Percentiles rank a stretch among this genome's conserved stretches.
phyloP scores from a whole-genome alignment of 2,888 invertebrate species.

The Diaperis boleti region DNA sequence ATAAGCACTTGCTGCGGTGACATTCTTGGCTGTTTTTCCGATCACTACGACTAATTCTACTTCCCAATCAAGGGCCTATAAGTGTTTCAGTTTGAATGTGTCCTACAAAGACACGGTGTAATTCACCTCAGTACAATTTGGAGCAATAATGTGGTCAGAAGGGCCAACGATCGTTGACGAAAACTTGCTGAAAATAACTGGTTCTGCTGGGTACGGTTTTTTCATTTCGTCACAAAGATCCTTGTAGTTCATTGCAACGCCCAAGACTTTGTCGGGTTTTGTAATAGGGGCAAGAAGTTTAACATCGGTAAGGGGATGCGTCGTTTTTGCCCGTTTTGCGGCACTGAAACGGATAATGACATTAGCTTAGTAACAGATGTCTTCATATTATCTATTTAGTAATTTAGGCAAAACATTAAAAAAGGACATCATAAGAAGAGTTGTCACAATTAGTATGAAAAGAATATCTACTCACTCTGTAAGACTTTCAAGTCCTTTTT shows the following conservation, averaged over 20 bases:
- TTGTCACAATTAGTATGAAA: no score
- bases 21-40: constrained; percentile 77
- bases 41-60: constrained; percentile 87
- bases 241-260: constrained; percentile 70
- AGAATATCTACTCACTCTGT: no score
- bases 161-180: constrained; percentile 81
- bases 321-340: constrained; percentile 43
- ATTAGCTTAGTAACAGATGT: no score
- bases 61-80: constrained; percentile 85
- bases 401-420: no score
- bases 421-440: no score
- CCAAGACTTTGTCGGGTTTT: constrained; percentile 83
- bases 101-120: neutral
- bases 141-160: constrained; percentile 73
- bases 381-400: no score
- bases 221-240: constrained; percentile 83
- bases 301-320: constrained; percentile 68
- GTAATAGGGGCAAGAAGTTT: constrained; percentile 78
- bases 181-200: constrained; percentile 88
- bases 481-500: constrained; percentile 1
- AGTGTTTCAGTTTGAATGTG: neutral
- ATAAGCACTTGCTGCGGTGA: constrained; percentile 75
- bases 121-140: constrained; percentile 72
- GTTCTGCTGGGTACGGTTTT: constrained; percentile 76
- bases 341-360: neutral